Base-by-base conservation (phyloP, 2,113 vertebrate genomes). In the Eulacestoma nigropectus region DNA sequence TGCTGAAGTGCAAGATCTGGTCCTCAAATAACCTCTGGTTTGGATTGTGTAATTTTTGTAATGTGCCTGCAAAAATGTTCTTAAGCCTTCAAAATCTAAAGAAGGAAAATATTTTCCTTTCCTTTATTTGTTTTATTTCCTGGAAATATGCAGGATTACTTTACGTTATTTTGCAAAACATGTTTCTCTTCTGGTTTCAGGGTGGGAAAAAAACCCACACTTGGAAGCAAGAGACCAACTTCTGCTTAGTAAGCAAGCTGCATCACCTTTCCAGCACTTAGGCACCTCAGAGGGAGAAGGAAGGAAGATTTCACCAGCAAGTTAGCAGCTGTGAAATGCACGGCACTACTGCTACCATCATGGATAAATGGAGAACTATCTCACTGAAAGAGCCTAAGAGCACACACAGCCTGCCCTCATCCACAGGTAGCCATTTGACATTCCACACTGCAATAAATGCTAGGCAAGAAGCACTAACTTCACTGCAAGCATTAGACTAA, bases 151-250 rank as follows among this genome's bases (percentile, higher is more conserved):
- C 11, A 87, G 41, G 25, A 64, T 60, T 73, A 68, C 30, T 70
- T 29, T 25, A 68, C 3, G 2, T 26, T 16, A 25, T 57, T 89
- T 70, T 84, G 26, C 20, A 77, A 79, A 91, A 91, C 72, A 37
- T 7, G 2, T 56, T 89, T 80, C 25, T 88, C 26, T 60, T 21
- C 11, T 53, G 23, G 20, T 83, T 90, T 91, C 41, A 52, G 33
- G 11, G 32, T 1, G 2, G 2, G 10, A 35, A 78, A 69, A 74
- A 27, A 5, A 0, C 1, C 4, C 16, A 32, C 16, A 56, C n/a
- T 60, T 69, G 10, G 13, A 33, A 79, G 41, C 37, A 83, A 23
- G 86, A 86, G 37, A 74, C 50, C 59, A 86, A 86, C 49, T 30
- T 37, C 82, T 76, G 57, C 57, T 83, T 44, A 76, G 44, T 21